Evolutionary conservation across 2,113 vertebrate species (phyloP).

Genomic region (Cyanistes caeruleus): DNA sequence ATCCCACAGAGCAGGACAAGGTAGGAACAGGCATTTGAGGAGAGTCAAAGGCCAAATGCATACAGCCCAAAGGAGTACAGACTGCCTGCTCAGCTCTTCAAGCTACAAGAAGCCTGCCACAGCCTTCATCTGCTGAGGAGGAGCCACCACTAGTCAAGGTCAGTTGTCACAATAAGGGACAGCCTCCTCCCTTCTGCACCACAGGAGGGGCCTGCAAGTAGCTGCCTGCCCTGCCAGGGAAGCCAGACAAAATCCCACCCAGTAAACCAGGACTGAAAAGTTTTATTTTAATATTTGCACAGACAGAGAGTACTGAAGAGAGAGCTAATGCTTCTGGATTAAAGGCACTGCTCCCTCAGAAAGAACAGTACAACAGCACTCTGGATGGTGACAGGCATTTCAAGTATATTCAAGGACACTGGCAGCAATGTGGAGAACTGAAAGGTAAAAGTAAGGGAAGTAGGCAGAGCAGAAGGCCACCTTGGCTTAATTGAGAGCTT

Average conservation of each 20-base stretch:
- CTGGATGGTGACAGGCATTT: neutral
- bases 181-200: neutral
- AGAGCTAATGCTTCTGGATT: neutral
- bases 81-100: neutral
- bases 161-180: conserved; percentile 29
- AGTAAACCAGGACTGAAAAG: neutral
- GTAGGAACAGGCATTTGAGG: neutral
- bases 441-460: neutral
- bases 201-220: neutral
- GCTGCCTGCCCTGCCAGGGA: conserved; percentile 13
- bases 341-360: neutral
- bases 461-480: neutral
- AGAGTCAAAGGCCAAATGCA: conserved; percentile 56
- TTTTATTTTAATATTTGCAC: neutral
- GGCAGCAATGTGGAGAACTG: neutral
- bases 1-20: accelerated
- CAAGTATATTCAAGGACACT: neutral
- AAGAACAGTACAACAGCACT: accelerated
- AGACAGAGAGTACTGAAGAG: neutral
- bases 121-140: conserved; percentile 34
- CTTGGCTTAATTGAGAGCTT: neutral
- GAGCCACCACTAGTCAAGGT: conserved; percentile 57
- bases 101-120: neutral
- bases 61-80: neutral
- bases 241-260: neutral